phyloP scores from a whole-genome alignment of 1,140 invertebrate species.

The Camponotus pennsylvanicus region DNA sequence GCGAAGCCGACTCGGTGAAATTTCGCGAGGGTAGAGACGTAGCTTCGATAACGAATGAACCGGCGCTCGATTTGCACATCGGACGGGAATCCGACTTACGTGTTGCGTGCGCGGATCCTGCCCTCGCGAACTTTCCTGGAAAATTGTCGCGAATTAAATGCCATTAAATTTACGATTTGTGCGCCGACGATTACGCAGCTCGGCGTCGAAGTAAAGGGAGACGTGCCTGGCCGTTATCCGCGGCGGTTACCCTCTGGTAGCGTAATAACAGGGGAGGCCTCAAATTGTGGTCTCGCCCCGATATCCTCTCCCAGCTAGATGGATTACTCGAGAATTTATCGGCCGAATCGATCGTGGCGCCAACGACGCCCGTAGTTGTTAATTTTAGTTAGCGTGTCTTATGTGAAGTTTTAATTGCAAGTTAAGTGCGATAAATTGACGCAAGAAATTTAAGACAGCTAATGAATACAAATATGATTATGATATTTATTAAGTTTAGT shows the following conservation, averaged over 20 bases:
- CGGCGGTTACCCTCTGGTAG: slow-evolving; percentile 71
- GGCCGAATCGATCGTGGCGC: slow-evolving; percentile 66
- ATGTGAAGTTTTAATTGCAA: slow-evolving; percentile 32
- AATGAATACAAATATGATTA: not conserved
- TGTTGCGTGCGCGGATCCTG: slow-evolving; percentile 54
- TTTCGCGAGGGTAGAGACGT: slow-evolving; percentile 17
- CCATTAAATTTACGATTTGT: slow-evolving; percentile 81
- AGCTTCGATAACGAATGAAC: slow-evolving; percentile 48
- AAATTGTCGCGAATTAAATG: slow-evolving; percentile 83
- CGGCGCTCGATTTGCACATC: slow-evolving; percentile 23
- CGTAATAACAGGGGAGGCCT: slow-evolving; percentile 73
- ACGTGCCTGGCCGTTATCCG: slow-evolving; percentile 62
- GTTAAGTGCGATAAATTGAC: not conserved
- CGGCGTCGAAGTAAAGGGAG: slow-evolving; percentile 48
- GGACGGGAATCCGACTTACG: slow-evolving; percentile 26
- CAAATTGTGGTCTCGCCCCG: slow-evolving; percentile 71
- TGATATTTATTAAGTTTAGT: not conserved
- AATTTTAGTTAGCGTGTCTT: slow-evolving; percentile 33
- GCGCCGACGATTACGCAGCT: slow-evolving; percentile 76
- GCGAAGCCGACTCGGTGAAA: slow-evolving; percentile 24
- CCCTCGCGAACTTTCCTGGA: slow-evolving; percentile 60
- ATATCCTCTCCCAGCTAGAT: slow-evolving; percentile 58
- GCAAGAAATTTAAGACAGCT: not conserved
- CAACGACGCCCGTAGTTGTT: slow-evolving; percentile 42
- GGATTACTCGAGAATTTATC: slow-evolving; percentile 71